These are phyloP conservation scores for Polyommatus icarus DNA, from an alignment of 2,888 invertebrate species.

Conservation along the genomic window DNA sequence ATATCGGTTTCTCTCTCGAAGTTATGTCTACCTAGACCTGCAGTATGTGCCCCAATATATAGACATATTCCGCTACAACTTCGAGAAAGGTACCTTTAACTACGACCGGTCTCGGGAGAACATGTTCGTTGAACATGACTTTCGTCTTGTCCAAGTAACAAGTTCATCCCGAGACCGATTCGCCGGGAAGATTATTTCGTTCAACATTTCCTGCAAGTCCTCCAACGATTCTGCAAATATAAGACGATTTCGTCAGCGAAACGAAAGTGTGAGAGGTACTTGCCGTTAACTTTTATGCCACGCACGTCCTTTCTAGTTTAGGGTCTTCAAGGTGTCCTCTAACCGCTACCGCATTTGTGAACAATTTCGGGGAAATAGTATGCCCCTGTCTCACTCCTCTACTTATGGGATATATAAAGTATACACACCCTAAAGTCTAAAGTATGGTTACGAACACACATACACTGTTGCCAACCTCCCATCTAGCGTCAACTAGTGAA, in stretches of 20 bases:
- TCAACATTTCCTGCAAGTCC: neutral
- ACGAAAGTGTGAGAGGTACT: too few relatives aligned
- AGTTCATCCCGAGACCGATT: neutral
- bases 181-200: neutral
- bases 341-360: too few relatives aligned
- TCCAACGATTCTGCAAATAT: neutral
- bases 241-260: neutral
- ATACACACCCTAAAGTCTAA: too few relatives aligned
- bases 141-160: neutral
- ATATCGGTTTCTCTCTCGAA: neutral
- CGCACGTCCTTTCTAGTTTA: too few relatives aligned
- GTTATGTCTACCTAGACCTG: neutral
- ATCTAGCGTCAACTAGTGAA: too few relatives aligned
- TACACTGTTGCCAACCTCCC: too few relatives aligned
- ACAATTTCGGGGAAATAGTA: too few relatives aligned
- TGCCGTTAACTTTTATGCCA: too few relatives aligned
- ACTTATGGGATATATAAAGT: too few relatives aligned
- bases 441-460: too few relatives aligned
- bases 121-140: conserved; percentile 17
- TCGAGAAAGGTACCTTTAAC: neutral
- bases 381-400: too few relatives aligned
- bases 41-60: neutral
- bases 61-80: neutral
- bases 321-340: too few relatives aligned
- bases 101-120: neutral